These are phyloP conservation scores for Isichthys henryi DNA, from an alignment of 2,113 vertebrate genomes.

Conservation along the genomic window DNA sequence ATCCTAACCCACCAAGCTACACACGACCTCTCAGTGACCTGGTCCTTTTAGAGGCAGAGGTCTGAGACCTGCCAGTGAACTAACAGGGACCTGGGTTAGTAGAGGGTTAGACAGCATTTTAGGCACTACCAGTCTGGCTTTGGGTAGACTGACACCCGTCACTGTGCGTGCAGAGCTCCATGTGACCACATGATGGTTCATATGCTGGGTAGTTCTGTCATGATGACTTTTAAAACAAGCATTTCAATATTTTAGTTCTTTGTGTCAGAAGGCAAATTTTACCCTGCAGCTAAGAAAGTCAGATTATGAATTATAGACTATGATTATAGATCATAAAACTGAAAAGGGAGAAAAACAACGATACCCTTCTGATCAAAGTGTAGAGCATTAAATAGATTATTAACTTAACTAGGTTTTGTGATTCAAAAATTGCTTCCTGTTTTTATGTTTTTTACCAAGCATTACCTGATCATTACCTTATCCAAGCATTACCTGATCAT, in stretches of 20 bases:
- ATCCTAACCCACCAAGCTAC: not conserved
- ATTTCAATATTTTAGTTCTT: not conserved
- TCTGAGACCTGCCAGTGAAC: not conserved
- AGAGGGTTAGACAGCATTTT: not conserved
- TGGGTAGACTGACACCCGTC: not conserved
- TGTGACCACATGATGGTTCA: not conserved
- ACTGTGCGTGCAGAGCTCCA: not conserved
- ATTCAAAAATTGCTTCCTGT: not conserved
- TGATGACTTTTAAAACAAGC: not conserved
- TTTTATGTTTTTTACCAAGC: not conserved
- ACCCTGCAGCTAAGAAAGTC: not conserved
- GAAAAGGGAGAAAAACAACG: not conserved
- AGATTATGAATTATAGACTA: not conserved
- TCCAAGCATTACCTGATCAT: not conserved
- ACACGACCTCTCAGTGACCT: not conserved
- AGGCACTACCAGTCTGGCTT: not conserved
- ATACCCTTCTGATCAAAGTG: not conserved
- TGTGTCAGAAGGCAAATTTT: not conserved
- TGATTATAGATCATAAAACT: not conserved
- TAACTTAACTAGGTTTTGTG: not conserved
- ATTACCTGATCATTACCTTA: not conserved
- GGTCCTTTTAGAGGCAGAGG: not conserved
- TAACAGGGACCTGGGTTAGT: not conserved
- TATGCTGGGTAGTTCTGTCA: not conserved
- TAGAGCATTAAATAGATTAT: not conserved